Conservation (phyloP, 2,888 invertebrate genomes). For the Rambutsinella grinnellia region DNA sequence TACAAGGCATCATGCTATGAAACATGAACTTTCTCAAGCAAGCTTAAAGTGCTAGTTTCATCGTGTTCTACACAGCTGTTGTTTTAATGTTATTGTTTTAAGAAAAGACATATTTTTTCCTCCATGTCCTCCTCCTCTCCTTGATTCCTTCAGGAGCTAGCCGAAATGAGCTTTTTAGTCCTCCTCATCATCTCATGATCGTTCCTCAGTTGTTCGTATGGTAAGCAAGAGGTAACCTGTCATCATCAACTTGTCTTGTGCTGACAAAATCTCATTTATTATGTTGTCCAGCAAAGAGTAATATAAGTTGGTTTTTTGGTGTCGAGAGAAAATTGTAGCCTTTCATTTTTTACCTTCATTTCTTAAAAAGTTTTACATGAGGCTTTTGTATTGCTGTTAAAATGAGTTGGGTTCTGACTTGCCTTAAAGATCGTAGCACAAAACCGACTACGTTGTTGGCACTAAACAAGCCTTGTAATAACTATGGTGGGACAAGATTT, state of each 20-base stretch:
- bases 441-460: neutral
- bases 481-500: slow-evolving; percentile 20
- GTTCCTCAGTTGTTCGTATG: too few relatives aligned
- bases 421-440: neutral
- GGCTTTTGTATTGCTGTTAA: neutral
- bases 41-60: too few relatives aligned
- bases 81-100: too few relatives aligned
- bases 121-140: too few relatives aligned
- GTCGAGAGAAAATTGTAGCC: slow-evolving; percentile 50
- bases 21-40: too few relatives aligned
- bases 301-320: too few relatives aligned
- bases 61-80: too few relatives aligned
- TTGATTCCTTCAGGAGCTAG: too few relatives aligned
- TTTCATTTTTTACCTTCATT: slow-evolving; percentile 26
- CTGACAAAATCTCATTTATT: slow-evolving; percentile 57
- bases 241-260: slow-evolving; percentile 57
- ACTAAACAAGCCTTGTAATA: neutral
- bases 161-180: too few relatives aligned
- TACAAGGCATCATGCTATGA: too few relatives aligned
- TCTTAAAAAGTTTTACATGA: slow-evolving; percentile 23
- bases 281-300: slow-evolving; percentile 52
- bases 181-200: too few relatives aligned
- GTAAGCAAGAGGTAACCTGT: slow-evolving; percentile 39
- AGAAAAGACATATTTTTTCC: too few relatives aligned
- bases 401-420: neutral